Base-by-base conservation (phyloP, 2,888 invertebrate species). In the Enchytraeus crypticus region DNA sequence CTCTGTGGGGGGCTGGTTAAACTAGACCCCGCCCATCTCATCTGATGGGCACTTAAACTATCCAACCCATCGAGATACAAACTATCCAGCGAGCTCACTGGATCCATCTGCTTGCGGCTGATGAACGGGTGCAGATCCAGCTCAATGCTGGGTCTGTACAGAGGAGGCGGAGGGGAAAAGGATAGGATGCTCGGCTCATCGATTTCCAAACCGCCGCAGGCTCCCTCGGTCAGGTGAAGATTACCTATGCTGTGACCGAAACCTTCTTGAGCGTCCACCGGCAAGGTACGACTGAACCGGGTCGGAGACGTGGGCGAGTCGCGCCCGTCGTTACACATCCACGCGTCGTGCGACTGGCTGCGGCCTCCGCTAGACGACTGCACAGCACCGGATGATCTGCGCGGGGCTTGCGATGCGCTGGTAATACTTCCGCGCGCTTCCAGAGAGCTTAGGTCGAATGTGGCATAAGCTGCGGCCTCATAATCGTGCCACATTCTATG, bases 191-290 rank as follows among this genome's bases (percentile, higher is more conserved):
- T 47, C 27, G 59, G 59, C 18, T 54, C 54, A 23, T 26, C 49
- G 23, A 56, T 51, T 43, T 61, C 61, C 14, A 34, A 49, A 1
- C 60, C 60, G 11, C 59, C 59, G 33, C 61, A 57, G n/a, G 56
- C 57, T 2, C 53, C 60, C 5, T 32, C 57, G 4, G 33, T 30
- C 23, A 57, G 53, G 18, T 43, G 46, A 2, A 57, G 53, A 30
- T 51, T 33, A 21, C 33, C 34, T 14, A 32, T 59, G 53, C 53
- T 45, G 43, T 59, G 53, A 23, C 49, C 60, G n/a, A 26, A 54
- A 14, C 59, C 53, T 29, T 51, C 59, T n/a, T 47, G 34, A 33
- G 51, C 57, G 5, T 57, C 61, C n/a, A 43, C 59, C 14, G 38
- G 49, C 27, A 53, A 45, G 8, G 43, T 46, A 23, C 51, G 30